Evolutionary conservation across 2,888 invertebrate species (phyloP).

Genomic region (Lasioglossum leucozonium): DNA sequence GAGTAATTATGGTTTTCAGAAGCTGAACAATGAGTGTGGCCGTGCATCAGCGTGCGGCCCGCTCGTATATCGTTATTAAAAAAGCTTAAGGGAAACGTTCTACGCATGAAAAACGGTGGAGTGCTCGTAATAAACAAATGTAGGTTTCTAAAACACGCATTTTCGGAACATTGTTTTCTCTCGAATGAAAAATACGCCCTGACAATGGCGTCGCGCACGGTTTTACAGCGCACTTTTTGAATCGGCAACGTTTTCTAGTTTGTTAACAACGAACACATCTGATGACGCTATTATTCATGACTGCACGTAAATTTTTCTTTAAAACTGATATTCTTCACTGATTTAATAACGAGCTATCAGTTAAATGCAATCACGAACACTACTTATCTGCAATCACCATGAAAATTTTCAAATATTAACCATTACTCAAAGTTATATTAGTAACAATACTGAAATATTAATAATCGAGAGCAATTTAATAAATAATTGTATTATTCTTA

Average conservation of each 20-base stretch:
- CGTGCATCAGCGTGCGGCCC: background rate
- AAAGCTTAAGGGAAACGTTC: slow-evolving; percentile 8
- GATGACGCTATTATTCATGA: background rate
- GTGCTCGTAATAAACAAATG: slow-evolving; percentile 4
- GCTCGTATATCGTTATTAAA: slow-evolving; percentile 2
- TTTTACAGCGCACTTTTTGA: background rate
- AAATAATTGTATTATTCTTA: background rate
- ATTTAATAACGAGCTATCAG: background rate
- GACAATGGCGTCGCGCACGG: background rate
- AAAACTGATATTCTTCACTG: background rate
- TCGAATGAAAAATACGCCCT: background rate
- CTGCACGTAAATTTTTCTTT: background rate
- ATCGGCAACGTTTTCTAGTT: background rate
- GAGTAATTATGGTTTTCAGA: background rate
- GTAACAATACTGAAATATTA: too few relatives aligned
- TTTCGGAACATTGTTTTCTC: background rate
- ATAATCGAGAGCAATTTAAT: too few relatives aligned
- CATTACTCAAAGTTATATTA: too few relatives aligned
- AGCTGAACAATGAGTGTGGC: slow-evolving; percentile 2
- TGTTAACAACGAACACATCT: background rate
- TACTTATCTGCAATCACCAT: too few relatives aligned
- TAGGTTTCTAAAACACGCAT: background rate
- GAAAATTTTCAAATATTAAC: too few relatives aligned
- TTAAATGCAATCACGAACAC: background rate
- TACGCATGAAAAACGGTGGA: background rate